A percentile compares a stretch with the other conserved stretches of the same genome.
Evolutionary conservation across 2,888 invertebrate genomes (phyloP).

Genomic region (Subacronicta megacephala): DNA sequence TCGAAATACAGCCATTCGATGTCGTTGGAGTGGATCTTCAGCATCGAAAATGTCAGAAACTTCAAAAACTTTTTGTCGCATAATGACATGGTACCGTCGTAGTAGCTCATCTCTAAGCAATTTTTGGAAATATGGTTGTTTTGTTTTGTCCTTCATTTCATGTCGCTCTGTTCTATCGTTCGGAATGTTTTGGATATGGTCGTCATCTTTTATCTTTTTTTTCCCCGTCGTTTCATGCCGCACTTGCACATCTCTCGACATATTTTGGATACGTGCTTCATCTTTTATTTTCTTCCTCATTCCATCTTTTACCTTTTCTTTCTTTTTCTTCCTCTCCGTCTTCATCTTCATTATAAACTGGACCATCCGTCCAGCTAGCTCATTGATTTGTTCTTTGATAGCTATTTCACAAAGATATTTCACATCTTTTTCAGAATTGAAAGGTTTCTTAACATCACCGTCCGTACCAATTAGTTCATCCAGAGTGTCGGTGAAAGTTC

Average conservation of each 20-base stretch:
- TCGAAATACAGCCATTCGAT: background rate
- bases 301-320: too few relatives aligned
- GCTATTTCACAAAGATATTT: background rate
- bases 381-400: background rate
- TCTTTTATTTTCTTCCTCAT: too few relatives aligned
- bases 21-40: background rate
- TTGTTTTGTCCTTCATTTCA: too few relatives aligned
- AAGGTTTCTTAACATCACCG: background rate
- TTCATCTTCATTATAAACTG: background rate
- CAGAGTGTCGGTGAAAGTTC: background rate
- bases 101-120: background rate
- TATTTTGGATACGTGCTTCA: background rate
- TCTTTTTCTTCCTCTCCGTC: too few relatives aligned
- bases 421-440: background rate
- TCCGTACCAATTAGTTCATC: background rate
- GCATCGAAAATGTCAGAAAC: background rate
- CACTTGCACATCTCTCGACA: too few relatives aligned
- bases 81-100: background rate
- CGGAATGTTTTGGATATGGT: too few relatives aligned
- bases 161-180: too few relatives aligned
- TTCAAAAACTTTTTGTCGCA: background rate
- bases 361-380: conserved; percentile 1
- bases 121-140: too few relatives aligned
- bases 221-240: too few relatives aligned
- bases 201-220: too few relatives aligned